phyloP scores from a whole-genome alignment of 2,888 invertebrate genomes.

The Ypsolopha scabrella region DNA sequence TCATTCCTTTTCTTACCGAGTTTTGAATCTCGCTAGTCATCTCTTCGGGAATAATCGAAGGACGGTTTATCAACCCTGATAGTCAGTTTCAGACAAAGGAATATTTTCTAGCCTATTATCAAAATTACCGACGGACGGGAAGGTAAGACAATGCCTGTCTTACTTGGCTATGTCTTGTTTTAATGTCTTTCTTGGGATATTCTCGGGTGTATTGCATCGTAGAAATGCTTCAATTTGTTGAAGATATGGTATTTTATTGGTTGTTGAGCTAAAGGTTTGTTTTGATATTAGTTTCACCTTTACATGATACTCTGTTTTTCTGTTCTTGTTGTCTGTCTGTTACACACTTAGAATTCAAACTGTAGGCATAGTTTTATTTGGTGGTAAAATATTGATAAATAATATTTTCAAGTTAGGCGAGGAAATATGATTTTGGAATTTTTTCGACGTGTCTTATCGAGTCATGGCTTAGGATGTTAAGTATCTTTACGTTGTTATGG shows the following conservation, averaged over 20 bases:
- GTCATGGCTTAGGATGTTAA: too few species aligned
- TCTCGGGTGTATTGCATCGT: constrained; percentile 37
- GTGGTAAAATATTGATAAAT: too few species aligned
- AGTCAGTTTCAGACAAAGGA: constrained; percentile 53
- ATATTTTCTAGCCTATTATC: constrained; percentile 67
- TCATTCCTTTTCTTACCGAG: too few species aligned
- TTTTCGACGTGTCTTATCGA: too few species aligned
- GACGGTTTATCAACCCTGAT: constrained; percentile 41
- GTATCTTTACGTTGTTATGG: too few species aligned
- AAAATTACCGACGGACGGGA: constrained; percentile 55
- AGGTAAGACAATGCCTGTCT: constrained; percentile 42
- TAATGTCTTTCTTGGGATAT: constrained; percentile 42
- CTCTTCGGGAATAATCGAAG: constrained; percentile 42
- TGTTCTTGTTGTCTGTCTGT: background rate
- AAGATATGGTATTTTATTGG: too few species aligned
- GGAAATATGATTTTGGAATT: too few species aligned
- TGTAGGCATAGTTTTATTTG: too few species aligned
- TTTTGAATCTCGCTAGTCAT: background rate
- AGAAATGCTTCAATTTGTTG: constrained; percentile 32
- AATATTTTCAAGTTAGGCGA: too few species aligned
- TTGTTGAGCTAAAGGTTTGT: too few species aligned
- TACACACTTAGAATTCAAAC: too few species aligned
- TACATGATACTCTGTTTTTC: background rate
- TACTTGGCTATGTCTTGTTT: constrained; percentile 42
- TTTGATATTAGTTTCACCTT: too few species aligned